These are phyloP conservation scores for Lasioglossum lativentre DNA, from an alignment of 2,888 invertebrate species.

Conservation along the genomic window DNA sequence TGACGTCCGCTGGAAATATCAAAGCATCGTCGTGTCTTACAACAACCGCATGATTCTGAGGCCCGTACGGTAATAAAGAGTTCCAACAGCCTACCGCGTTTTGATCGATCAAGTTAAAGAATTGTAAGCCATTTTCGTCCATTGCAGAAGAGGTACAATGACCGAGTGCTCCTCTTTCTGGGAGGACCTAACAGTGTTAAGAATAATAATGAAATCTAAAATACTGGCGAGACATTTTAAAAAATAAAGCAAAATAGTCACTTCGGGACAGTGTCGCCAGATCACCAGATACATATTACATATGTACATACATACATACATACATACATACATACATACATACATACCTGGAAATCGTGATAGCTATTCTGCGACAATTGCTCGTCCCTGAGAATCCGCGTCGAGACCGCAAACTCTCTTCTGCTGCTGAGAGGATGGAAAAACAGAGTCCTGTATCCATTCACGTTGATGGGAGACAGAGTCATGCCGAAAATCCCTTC, in stretches of 20 bases:
- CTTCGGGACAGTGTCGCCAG: no score
- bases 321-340: no score
- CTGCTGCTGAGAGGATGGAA: constrained; percentile 93
- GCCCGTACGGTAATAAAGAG: constrained; percentile 87
- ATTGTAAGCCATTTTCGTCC: constrained; percentile 90
- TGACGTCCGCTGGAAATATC: constrained; percentile 92
- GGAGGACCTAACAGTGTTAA: constrained; percentile 82
- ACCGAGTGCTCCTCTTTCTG: constrained; percentile 88
- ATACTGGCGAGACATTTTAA: not conserved
- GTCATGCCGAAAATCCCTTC: constrained; percentile 94
- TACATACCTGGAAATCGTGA: constrained; percentile 87
- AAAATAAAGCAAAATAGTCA: not conserved
- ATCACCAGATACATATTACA: no score
- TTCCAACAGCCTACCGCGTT: constrained; percentile 95
- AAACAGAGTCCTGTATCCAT: constrained; percentile 90
- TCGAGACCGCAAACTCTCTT: constrained; percentile 92
- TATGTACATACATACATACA: no score
- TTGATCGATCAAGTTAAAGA: constrained; percentile 92
- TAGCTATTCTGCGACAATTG: constrained; percentile 89
- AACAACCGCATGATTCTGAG: constrained; percentile 89
- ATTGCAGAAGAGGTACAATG: constrained; percentile 91
- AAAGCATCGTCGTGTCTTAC: constrained; percentile 91
- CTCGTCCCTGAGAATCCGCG: constrained; percentile 89
- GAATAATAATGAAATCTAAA: constrained; percentile 7
- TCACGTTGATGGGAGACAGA: constrained; percentile 88